Conservation (phyloP, 92 coral and sea anemone genomes). For the Ricordea florida region DNA sequence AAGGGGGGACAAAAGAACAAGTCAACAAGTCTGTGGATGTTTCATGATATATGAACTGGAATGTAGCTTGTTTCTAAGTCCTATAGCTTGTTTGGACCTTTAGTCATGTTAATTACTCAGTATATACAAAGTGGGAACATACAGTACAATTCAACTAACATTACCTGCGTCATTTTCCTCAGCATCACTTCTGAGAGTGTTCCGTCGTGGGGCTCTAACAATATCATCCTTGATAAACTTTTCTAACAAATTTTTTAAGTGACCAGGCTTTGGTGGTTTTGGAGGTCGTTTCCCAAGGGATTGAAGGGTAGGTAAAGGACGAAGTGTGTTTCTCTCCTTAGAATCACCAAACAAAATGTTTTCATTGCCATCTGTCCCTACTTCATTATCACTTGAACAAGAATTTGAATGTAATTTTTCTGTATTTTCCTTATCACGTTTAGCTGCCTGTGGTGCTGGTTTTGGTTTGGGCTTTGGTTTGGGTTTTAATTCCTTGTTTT, state of each 20-base stretch:
- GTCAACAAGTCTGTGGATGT: no score
- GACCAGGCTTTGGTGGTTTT: conserved; percentile 42
- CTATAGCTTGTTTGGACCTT: neutral
- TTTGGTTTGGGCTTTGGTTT: conserved; percentile 42
- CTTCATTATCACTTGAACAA: neutral
- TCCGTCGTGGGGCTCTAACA: conserved; percentile 51
- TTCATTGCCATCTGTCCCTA: neutral
- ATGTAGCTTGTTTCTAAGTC: no score
- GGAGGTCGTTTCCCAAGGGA: conserved; percentile 59
- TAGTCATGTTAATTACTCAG: neutral
- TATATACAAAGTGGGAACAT: neutral
- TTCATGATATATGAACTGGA: no score
- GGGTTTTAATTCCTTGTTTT: conserved; percentile 12
- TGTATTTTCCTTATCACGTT: conserved; percentile 12
- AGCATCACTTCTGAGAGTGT: neutral
- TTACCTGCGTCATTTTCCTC: neutral
- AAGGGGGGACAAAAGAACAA: no score
- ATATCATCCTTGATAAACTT: conserved; percentile 42
- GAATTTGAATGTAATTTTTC: conserved; percentile 6
- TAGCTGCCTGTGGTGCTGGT: neutral
- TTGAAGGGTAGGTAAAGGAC: conserved; percentile 65
- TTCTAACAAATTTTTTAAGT: conserved; percentile 8
- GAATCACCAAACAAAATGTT: neutral
- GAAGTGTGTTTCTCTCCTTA: conserved; percentile 48
- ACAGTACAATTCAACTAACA: neutral